phyloP scores from a whole-genome alignment of 2,888 invertebrate genomes.

The Temnothorax rugatulus region DNA sequence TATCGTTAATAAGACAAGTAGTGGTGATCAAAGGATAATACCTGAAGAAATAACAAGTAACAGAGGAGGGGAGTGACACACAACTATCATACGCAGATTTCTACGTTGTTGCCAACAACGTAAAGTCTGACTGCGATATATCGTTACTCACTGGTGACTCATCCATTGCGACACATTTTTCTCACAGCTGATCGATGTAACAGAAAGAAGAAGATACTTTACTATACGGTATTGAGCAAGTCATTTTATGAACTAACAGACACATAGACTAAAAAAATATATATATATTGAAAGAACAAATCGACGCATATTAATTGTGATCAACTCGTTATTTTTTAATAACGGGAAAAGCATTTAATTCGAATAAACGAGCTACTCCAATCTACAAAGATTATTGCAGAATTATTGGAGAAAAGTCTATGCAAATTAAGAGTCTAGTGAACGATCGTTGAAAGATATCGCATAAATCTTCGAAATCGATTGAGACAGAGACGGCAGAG shows the following conservation, averaged over 20 bases:
- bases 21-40: not conserved
- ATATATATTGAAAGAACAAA: not conserved
- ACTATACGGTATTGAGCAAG: not conserved
- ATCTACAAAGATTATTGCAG: not conserved
- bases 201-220: constrained; percentile 9
- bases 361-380: not conserved
- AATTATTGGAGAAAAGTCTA: not conserved
- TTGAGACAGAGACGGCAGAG: constrained; percentile 48
- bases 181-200: constrained; percentile 46
- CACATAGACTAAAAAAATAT: not conserved
- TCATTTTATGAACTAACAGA: not conserved
- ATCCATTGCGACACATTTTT: constrained; percentile 43
- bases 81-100: not conserved
- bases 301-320: not conserved
- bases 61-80: not conserved
- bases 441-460: constrained; percentile 16
- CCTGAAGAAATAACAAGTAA: not conserved
- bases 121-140: constrained; percentile 16
- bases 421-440: not conserved
- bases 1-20: not conserved
- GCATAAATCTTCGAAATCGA: not conserved
- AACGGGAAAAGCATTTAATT: not conserved
- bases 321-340: constrained; percentile 1
- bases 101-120: not conserved
- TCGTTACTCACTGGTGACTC: constrained; percentile 32